phyloP scores from a whole-genome alignment of 2,797 vertebrate genomes.

The Pagetopsis macropterus region DNA sequence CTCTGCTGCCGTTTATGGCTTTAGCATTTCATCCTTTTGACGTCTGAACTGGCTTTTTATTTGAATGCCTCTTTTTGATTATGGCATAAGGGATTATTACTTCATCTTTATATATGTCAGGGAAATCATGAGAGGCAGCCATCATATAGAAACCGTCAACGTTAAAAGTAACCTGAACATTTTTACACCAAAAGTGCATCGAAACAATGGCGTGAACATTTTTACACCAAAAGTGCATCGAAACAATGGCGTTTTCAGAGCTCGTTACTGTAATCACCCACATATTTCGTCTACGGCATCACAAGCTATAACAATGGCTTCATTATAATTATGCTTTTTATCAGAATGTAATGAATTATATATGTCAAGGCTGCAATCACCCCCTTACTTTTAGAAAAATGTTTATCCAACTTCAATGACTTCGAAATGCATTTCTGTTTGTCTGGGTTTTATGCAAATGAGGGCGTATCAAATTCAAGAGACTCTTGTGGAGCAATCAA shows the following conservation, averaged over 20 bases:
- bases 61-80: constrained; percentile 32
- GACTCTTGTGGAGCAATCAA: constrained; percentile 7
- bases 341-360: constrained; percentile 34
- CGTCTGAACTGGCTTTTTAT: constrained; percentile 32
- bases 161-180: neutral
- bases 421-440: constrained; percentile 24
- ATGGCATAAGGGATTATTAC: constrained; percentile 27
- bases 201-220: neutral
- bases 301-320: constrained; percentile 19
- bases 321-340: constrained; percentile 25
- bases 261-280: neutral
- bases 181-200: neutral
- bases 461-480: neutral
- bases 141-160: neutral
- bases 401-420: constrained; percentile 28
- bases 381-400: constrained; percentile 23
- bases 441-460: constrained; percentile 36
- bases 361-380: constrained; percentile 16
- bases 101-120: constrained; percentile 8
- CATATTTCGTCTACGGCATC: constrained; percentile 7
- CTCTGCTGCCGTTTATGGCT: constrained; percentile 10
- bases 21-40: constrained; percentile 32
- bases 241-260: constrained; percentile 1
- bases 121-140: neutral
- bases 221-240: neutral